Evolutionary conservation across 2,888 invertebrate species (phyloP).

Genomic region (Arge pagana): DNA sequence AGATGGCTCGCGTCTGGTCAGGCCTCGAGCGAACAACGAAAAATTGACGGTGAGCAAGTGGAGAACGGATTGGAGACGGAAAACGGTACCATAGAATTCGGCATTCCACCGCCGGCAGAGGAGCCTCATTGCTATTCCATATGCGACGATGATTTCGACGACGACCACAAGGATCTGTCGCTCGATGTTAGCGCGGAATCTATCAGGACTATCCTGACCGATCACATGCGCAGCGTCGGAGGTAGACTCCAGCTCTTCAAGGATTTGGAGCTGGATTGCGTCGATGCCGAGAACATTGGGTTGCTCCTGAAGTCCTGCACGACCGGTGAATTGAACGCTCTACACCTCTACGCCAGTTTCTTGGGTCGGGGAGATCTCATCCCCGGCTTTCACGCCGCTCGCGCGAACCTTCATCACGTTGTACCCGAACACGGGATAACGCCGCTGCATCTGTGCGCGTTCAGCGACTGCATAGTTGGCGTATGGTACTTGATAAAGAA

Average conservation of each 20-base stretch:
- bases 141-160: conserved; percentile 81
- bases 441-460: conserved; percentile 77
- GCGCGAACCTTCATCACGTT: conserved; percentile 72
- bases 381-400: conserved; percentile 66
- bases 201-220: conserved; percentile 73
- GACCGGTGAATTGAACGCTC: conserved; percentile 72
- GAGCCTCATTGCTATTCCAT: conserved; percentile 66
- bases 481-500: conserved; percentile 71
- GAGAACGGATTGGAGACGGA: conserved; percentile 32
- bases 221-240: conserved; percentile 72
- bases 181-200: conserved; percentile 63
- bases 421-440: conserved; percentile 75
- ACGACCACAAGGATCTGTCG: conserved; percentile 50
- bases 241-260: conserved; percentile 72
- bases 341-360: conserved; percentile 77
- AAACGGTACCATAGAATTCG: conserved; percentile 72
- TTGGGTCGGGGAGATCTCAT: conserved; percentile 71
- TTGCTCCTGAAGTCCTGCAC: conserved; percentile 64
- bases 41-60: conserved; percentile 27
- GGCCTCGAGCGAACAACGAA: no score
- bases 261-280: conserved; percentile 73
- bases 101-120: conserved; percentile 79
- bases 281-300: conserved; percentile 63
- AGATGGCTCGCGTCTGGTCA: conserved; percentile 40
- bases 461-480: conserved; percentile 76